A percentile compares a stretch with the other conserved stretches of the same genome.
These are phyloP conservation scores for Rhinatrema bivittatum DNA, from an alignment of 2,797 vertebrate genomes.

Conservation along the genomic window DNA sequence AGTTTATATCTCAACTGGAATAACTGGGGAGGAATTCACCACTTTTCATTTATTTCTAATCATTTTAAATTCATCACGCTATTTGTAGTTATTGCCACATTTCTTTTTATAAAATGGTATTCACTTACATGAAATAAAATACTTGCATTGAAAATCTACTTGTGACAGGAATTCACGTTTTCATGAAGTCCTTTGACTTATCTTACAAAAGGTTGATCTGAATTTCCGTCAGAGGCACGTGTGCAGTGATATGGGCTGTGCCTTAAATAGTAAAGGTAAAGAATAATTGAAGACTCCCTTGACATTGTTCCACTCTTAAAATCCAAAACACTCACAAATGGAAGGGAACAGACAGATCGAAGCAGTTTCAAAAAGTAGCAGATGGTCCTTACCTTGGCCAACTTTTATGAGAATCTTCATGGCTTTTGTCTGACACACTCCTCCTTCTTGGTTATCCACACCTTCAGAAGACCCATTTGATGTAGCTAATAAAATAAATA, in stretches of 20 bases:
- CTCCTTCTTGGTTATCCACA: slow-evolving; percentile 96
- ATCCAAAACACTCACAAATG: slow-evolving; percentile 30
- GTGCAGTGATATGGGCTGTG: slow-evolving; percentile 36
- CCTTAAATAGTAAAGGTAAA: slow-evolving; percentile 28
- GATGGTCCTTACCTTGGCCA: slow-evolving; percentile 88
- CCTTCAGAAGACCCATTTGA: slow-evolving; percentile 96
- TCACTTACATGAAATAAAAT: too few relatives aligned
- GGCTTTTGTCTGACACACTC: slow-evolving; percentile 94
- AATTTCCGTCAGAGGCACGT: slow-evolving; percentile 34
- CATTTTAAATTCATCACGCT: too few relatives aligned
- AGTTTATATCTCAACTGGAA: too few relatives aligned
- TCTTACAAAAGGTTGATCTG: too few relatives aligned
- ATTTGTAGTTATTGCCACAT: too few relatives aligned
- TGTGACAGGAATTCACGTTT: too few relatives aligned
- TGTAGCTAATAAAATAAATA: slow-evolving; percentile 76
- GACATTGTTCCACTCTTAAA: slow-evolving; percentile 17
- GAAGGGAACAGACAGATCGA: slow-evolving; percentile 25
- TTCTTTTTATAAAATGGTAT: too few relatives aligned
- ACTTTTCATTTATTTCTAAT: too few relatives aligned
- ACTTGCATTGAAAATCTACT: too few relatives aligned
- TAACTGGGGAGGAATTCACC: too few relatives aligned
- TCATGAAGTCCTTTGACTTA: too few relatives aligned
- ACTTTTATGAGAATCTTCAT: slow-evolving; percentile 99
- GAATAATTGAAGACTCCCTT: not conserved
- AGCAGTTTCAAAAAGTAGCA: slow-evolving; percentile 44